Evolutionary conservation across 2,888 invertebrate genomes (phyloP), one percentile per base, ranked within the genome.

Genomic region (Xestia ashworthii): DNA sequence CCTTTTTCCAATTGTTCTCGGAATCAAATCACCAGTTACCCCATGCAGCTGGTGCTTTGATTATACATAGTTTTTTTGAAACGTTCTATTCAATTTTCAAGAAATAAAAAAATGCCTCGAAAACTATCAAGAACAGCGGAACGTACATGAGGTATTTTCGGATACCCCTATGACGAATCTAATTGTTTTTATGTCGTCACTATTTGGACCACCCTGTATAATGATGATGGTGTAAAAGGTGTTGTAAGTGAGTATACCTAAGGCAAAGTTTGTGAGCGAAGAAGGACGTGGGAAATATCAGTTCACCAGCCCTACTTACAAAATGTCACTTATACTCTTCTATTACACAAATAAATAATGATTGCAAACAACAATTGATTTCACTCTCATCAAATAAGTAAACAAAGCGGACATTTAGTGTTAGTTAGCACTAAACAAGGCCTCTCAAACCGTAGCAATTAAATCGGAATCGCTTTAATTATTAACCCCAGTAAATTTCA

Each of bases 391-490:
- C 3, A 25, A 67, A 64, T n/a, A 44, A 60, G 60, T 58, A 1
- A 58, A 44, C 48, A 62, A 48, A 62, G 25, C 25, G 19, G 12
- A 44, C n/a, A 38, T 60, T 68, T 8, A 67, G 53, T 55, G 71
- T 67, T 62, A 82, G 71, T 79, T 38, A 46, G 48, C 71, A 60
- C 53, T 74, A 67, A 60, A 75, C 64, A 60, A 75, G 46, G 62
- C 60, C 32, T 38, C n/a, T 58, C 71, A 80, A 82, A 69, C 71
- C 68, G 12, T n/a, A 9, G 71, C 44, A 69, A 69, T 82, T 80
- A 55, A 78, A 82, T 80, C 62, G 41, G 60, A 73, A 80, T 78
- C 81, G 70, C 83, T 82, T 78, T 75, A 82, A 83, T 83, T 82
- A 82, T 80, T 48, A 71, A 71, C 50, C 22, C 71, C 62, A 68